phyloP scores from a whole-genome alignment of 2,113 vertebrate genomes.

The Tychaedon coryphoeus region DNA sequence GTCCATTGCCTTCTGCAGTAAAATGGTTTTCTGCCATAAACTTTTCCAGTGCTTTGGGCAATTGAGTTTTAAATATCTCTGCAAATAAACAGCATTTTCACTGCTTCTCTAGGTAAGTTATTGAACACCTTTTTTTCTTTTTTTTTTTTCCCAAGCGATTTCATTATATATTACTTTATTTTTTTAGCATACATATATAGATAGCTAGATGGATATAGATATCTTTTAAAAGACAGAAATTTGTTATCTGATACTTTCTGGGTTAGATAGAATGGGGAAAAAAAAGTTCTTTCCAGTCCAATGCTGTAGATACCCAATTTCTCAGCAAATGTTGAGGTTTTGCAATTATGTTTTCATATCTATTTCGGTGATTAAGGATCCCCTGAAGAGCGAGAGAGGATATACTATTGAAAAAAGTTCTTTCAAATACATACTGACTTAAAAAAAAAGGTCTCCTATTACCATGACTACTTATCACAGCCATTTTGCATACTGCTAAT shows the following conservation, averaged over 20 bases:
- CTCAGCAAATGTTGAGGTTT: background rate
- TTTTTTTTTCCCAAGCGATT: background rate
- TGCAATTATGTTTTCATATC: background rate
- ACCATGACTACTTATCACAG: background rate
- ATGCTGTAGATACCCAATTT: background rate
- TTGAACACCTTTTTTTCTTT: background rate
- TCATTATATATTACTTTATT: background rate
- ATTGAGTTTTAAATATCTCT: conserved; percentile 5
- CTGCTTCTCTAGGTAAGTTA: background rate
- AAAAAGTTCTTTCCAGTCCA: background rate
- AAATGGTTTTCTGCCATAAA: background rate
- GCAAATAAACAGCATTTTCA: conserved; percentile 7
- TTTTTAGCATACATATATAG: background rate
- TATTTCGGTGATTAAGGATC: background rate
- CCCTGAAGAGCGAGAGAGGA: background rate
- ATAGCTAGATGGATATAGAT: background rate
- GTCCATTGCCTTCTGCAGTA: background rate
- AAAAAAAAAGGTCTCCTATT: background rate
- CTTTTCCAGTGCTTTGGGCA: background rate
- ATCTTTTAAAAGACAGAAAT: background rate
- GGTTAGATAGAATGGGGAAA: background rate
- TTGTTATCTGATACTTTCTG: background rate
- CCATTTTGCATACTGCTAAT: background rate
- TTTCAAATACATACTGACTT: background rate
- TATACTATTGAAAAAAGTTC: background rate